phyloP scores from a whole-genome alignment of 2,113 vertebrate genomes.

The Campylomormyrus tamandua region DNA sequence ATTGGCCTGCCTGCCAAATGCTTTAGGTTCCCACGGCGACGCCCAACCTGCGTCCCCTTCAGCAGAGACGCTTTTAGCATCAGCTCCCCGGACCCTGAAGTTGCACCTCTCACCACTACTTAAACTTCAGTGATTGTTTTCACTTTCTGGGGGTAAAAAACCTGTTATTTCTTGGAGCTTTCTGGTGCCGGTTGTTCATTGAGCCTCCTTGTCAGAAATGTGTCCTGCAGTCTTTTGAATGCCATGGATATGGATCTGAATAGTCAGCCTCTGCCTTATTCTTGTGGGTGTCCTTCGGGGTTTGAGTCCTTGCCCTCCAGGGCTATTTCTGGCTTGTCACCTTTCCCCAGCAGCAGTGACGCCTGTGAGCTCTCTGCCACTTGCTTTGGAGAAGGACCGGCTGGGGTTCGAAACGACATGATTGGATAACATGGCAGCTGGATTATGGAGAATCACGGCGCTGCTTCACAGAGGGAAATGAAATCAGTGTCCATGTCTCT shows the following conservation, averaged over 20 bases:
- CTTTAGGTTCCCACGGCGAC: neutral
- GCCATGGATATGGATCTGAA: neutral
- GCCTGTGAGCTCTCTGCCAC: neutral
- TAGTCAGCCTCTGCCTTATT: neutral
- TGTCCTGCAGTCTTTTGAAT: neutral
- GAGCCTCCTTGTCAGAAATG: neutral
- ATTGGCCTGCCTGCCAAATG: neutral
- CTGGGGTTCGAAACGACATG: neutral
- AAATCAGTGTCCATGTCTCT: neutral
- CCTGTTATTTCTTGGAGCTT: neutral
- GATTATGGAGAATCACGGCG: neutral
- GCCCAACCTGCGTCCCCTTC: neutral
- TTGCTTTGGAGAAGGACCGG: neutral
- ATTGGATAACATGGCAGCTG: neutral
- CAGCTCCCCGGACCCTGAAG: neutral
- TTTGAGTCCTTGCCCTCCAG: neutral
- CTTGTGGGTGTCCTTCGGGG: neutral
- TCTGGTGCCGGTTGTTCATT: neutral
- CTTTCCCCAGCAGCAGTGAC: neutral
- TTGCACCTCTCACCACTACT: neutral
- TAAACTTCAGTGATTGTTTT: neutral
- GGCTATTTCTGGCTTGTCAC: neutral
- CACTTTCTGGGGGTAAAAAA: neutral
- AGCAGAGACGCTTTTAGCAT: neutral
- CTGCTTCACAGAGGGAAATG: neutral